Conservation (phyloP, 2,113 vertebrate species). For the Hippocampus comes region DNA sequence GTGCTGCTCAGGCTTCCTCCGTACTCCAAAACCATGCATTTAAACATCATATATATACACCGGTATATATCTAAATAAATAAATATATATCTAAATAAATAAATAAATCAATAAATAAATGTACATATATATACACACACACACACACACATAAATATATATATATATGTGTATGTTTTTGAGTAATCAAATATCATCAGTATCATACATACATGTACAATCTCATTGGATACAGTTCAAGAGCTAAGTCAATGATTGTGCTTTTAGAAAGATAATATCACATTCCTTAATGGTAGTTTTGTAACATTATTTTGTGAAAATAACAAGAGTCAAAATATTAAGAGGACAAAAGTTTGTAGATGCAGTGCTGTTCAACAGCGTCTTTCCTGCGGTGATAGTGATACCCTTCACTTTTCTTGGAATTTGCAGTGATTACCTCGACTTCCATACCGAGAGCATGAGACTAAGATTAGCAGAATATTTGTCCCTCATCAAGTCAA, state of each 20-base stretch:
- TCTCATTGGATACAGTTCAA: no score
- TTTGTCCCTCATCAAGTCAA: constrained; percentile 31
- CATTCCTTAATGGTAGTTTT: background rate
- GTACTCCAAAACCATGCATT: background rate
- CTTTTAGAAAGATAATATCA: background rate
- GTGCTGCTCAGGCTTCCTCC: no score
- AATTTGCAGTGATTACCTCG: constrained; percentile 5
- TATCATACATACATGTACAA: no score
- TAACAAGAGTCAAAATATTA: background rate
- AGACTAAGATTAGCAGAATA: constrained; percentile 33
- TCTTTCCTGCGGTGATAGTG: background rate
- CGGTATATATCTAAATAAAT: no score
- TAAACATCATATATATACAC: no score
- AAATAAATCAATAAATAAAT: no score
- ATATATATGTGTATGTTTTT: no score
- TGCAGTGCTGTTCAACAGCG: background rate
- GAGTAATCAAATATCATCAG: no score
- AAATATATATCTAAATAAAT: no score
- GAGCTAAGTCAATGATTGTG: background rate
- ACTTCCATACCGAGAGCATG: constrained; percentile 33
- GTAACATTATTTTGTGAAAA: background rate
- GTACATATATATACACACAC: no score
- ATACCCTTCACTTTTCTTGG: background rate
- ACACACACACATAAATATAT: no score
- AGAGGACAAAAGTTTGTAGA: background rate